phyloP scores from a whole-genome alignment of 2,888 invertebrate genomes.

The Epinotia nisella region DNA sequence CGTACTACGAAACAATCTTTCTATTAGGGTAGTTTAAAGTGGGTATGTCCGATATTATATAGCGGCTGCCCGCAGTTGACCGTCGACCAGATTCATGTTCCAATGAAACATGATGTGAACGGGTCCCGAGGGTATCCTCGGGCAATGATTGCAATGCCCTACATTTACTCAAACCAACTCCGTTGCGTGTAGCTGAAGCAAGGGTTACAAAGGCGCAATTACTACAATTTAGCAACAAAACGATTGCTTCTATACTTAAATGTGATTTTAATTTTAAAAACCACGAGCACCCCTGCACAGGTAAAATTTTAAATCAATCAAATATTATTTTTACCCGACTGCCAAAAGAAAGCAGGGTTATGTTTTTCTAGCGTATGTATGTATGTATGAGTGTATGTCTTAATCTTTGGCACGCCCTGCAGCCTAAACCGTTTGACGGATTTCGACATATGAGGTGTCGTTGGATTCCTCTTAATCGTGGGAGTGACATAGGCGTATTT shows the following conservation, averaged over 20 bases:
- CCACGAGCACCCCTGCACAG: too few relatives aligned
- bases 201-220: conserved; percentile 7
- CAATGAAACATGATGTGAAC: conserved; percentile 47
- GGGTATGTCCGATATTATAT: not conserved
- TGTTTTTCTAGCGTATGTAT: too few relatives aligned
- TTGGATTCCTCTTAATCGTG: too few relatives aligned
- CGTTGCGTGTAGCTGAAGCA: conserved; percentile 35
- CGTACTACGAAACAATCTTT: not conserved
- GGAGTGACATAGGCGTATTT: too few relatives aligned
- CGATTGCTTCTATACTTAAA: not conserved
- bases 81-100: conserved; percentile 46
- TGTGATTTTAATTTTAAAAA: not conserved
- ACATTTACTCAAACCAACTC: conserved; percentile 47
- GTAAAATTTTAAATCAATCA: too few relatives aligned
- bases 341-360: too few relatives aligned
- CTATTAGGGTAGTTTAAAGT: not conserved
- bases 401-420: too few relatives aligned
- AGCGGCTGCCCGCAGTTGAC: conserved; percentile 37
- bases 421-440: too few relatives aligned
- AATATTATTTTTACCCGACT: too few relatives aligned
- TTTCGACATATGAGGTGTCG: too few relatives aligned
- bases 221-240: conserved; percentile 6
- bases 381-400: too few relatives aligned
- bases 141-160: conserved; percentile 49
- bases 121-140: conserved; percentile 48